Percentiles rank a stretch among this genome's conserved stretches.
Conservation (phyloP, 1,140 invertebrate genomes). For the Bombus huntii region DNA sequence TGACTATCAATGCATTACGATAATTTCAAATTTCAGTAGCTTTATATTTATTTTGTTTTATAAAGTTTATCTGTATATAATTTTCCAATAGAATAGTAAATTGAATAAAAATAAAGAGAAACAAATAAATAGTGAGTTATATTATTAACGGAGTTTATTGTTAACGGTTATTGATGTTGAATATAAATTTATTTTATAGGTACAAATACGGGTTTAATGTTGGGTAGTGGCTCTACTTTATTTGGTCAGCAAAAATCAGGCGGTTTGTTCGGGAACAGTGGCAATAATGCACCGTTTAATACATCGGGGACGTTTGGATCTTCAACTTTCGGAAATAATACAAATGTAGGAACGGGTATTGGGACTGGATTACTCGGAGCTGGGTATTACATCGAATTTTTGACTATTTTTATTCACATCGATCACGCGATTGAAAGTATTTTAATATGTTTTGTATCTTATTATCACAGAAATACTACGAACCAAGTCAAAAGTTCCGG, state of each 20-base stretch:
- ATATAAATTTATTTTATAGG: constrained; percentile 56
- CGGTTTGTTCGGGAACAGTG: constrained; percentile 84
- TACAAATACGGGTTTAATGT: constrained; percentile 76
- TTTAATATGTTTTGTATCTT: constrained; percentile 5
- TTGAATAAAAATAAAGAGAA: neutral
- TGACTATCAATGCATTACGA: neutral
- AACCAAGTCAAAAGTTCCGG: constrained; percentile 76
- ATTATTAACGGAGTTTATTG: neutral
- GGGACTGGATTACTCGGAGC: constrained; percentile 73
- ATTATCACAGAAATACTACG: constrained; percentile 61
- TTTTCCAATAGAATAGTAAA: neutral
- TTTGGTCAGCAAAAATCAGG: constrained; percentile 83
- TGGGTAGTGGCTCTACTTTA: constrained; percentile 80
- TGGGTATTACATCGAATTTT: constrained; percentile 65
- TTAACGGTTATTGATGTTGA: too few species aligned
- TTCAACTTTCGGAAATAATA: constrained; percentile 78
- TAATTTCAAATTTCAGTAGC: neutral
- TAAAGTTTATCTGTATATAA: neutral
- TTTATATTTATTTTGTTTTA: neutral
- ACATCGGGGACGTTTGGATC: constrained; percentile 76
- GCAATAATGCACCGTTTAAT: constrained; percentile 73
- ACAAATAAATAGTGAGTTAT: neutral
- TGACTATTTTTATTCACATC: neutral
- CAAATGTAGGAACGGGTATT: constrained; percentile 71
- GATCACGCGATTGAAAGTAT: neutral